Evolutionary conservation across 1,140 invertebrate genomes (phyloP), one percentile per base, ranked within the genome.

Genomic region (Drosophila punjabiensis): DNA sequence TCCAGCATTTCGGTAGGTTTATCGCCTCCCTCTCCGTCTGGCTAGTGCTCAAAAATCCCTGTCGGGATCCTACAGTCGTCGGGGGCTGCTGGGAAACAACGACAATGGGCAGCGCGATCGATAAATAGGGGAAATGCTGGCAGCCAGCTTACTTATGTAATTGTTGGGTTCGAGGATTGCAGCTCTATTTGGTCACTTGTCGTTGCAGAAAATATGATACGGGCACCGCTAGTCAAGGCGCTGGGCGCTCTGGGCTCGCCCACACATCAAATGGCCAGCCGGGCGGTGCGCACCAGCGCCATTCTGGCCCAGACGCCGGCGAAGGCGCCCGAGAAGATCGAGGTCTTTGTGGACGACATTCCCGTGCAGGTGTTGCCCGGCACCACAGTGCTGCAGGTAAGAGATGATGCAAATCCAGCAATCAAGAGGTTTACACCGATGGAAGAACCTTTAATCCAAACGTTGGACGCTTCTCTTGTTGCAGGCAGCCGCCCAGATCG

Each of bases 321-420:
- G 50, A 94, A 95, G 71, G 94, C 94, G 71, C 96, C 96, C 16
- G 96, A 98, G 76, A 96, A 98, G 91, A 95, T 99, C 61, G 99
- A 99, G 95, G 97, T 99, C 14, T 99, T 99, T 94, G 98, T 99
- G 84, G 98, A 99, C 95, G 99, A 99, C 93, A 98, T 99, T 93
- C 96, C 96, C 80, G 98, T 99, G 6, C 94, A 97, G 83, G 99
- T 99, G 56, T 96, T 97, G 63, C 99, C 99, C 24, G 99, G 99
- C 65, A 99, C 98, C 39, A 99, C 99, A 56, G 98, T 99, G 43
- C 94, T 99, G 53, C 99, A 99, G 95, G 98, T 98, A n/a, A 70
- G 65, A 35, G 65, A 35, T 24, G 66, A 32, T 30, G 6, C 20
- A 1, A n/a, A 45, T 4, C 13, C 24, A 20, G n/a, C 9, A 0